These are phyloP conservation scores for Chromoteleia sp. DNA, from an alignment of 2,888 invertebrate species.

Conservation along the genomic window DNA sequence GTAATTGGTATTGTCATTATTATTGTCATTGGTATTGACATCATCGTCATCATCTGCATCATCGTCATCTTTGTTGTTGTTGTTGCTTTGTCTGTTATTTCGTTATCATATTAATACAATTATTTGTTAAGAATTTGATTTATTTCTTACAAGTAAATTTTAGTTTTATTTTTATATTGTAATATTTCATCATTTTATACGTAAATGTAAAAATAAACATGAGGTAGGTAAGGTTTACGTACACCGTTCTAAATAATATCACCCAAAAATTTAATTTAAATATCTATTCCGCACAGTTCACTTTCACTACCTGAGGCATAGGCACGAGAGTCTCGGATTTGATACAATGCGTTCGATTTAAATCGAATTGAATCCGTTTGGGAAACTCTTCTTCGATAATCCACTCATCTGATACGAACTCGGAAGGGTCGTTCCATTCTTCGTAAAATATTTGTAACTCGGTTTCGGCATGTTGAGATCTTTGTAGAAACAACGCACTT, in stretches of 20 bases:
- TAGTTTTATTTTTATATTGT: too few relatives aligned
- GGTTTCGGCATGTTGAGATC: slow-evolving; percentile 29
- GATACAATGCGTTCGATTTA: slow-evolving; percentile 64
- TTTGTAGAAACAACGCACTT: slow-evolving; percentile 16
- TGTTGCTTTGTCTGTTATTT: too few relatives aligned
- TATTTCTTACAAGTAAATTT: too few relatives aligned
- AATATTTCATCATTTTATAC: too few relatives aligned
- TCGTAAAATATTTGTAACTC: slow-evolving; percentile 51
- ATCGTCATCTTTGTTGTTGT: too few relatives aligned
- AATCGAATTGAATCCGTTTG: slow-evolving; percentile 67
- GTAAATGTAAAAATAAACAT: too few relatives aligned
- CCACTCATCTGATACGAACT: slow-evolving; percentile 64
- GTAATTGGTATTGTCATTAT: too few relatives aligned
- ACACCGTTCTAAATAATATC: not conserved
- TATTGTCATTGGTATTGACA: too few relatives aligned
- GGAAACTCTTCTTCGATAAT: slow-evolving; percentile 59
- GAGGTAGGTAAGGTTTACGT: too few relatives aligned
- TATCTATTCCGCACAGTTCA: slow-evolving; percentile 28
- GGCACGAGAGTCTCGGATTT: slow-evolving; percentile 45
- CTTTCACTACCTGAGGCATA: slow-evolving; percentile 33
- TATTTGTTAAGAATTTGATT: too few relatives aligned
- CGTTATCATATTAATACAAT: too few relatives aligned
- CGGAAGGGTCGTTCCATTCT: slow-evolving; percentile 49
- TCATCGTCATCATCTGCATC: too few relatives aligned
- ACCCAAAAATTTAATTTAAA: slow-evolving; percentile 12